Base-by-base conservation (phyloP, 2,888 invertebrate species). In the Tetrapedia diversipes region DNA sequence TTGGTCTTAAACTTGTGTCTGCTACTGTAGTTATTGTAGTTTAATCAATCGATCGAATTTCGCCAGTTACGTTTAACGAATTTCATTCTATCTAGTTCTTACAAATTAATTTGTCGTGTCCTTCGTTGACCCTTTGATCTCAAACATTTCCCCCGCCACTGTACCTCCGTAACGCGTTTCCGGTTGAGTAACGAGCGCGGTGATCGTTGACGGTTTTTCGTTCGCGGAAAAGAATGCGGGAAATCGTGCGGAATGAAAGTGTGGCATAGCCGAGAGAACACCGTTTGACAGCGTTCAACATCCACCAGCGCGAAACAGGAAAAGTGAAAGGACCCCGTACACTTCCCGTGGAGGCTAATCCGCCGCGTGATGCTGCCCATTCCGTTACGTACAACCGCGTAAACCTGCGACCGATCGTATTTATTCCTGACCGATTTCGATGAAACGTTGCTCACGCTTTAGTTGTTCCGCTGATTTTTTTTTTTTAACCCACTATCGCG, bases 241-340 rank as follows among this genome's bases (percentile, higher is more conserved):
- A 57, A 63, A 60, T 43, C 34, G 66, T 19, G 39, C 34, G 3
- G 45, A 29, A 43, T 7, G 70, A 73, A 63, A 63, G 74, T 75
- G 34, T 32, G 24, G n/a, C 34, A n/a, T 43, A n/a, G 47, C 7
- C 29, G 47, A 37, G 27, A 41, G 24, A 47, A 29, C 54, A 27
- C 8, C 67, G 70, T 70, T 71, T 53, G 57, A 66, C 72, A 60
- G 43, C 45, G 37, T 56, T 64, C 77, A 19, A 56, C 57, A 47
- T 73, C 53, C 69, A 61, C 51, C 63, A 51, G 69, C 43, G 73
- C 27, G 57, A 72, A 76, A 66, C 54, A 72, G 74, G 77, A 79
- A 81, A 83, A 86, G 84, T 84, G 86, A 84, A 81, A 83, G 83
- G 85, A 76, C 22, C 57, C 59, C 34, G 4, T 64, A 66, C 61